A percentile compares a stretch with the other conserved stretches of the same genome.
These are phyloP conservation scores for Miltochrista miniata DNA, from an alignment of 2,888 invertebrate genomes.

Conservation along the genomic window DNA sequence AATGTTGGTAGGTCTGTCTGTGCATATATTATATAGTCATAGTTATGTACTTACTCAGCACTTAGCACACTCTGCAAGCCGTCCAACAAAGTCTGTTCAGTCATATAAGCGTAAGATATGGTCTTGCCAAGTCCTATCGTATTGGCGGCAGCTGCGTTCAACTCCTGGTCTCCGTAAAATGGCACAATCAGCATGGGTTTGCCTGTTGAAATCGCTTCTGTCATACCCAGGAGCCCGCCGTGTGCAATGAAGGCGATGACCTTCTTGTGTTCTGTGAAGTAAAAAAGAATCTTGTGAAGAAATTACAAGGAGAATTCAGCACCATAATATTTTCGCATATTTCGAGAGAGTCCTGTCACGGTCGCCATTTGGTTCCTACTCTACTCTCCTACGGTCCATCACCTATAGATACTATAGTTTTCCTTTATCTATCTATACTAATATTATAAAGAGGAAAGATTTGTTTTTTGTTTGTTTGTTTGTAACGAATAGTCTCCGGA, in stretches of 20 bases:
- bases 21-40: not conserved
- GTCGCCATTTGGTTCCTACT: too few relatives aligned
- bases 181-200: constrained; percentile 85
- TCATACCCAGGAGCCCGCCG: constrained; percentile 85
- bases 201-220: constrained; percentile 84
- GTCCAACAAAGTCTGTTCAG: constrained; percentile 76
- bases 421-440: too few relatives aligned
- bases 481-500: too few relatives aligned
- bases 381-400: too few relatives aligned
- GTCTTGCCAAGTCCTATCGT: constrained; percentile 78
- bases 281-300: not conserved
- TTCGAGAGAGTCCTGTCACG: too few relatives aligned
- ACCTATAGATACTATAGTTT: too few relatives aligned
- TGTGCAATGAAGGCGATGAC: constrained; percentile 85
- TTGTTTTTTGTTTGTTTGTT: too few relatives aligned
- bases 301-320: too few relatives aligned
- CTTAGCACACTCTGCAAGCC: constrained; percentile 78
- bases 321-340: too few relatives aligned
- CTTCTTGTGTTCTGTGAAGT: constrained; percentile 81
- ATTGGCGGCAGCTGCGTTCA: constrained; percentile 80
- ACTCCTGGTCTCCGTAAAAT: constrained; percentile 85
- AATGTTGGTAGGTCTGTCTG: too few relatives aligned
- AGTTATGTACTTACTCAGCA: constrained; percentile 73
- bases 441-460: too few relatives aligned
- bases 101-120: constrained; percentile 74